Evolutionary conservation across 2,888 invertebrate species (phyloP), one percentile per base, ranked within the genome.

Genomic region (Plemyria rubiginata): DNA sequence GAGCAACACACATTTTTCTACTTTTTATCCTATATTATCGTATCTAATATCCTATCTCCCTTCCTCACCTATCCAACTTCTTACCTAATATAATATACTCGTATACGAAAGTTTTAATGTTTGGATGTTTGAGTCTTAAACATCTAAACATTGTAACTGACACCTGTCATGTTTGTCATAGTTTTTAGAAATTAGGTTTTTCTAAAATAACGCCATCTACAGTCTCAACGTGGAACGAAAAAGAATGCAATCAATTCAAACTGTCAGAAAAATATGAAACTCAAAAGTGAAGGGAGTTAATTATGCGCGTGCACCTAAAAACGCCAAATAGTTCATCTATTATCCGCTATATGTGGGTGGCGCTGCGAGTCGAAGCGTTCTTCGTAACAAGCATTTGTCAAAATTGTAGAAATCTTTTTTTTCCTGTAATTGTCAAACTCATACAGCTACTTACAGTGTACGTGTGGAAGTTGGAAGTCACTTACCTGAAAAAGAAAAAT

Each of bases 181-280:
- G 4, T 32, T 8, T 1, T 32, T 12, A 36, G 9, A 36, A 15
- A 1, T n/a, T 6, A 13, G 12, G 0, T 2, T 9, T 0, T 7
- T 13, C n/a, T 29, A 9, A 54, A 43, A 63, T 22, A 60, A 9
- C 68, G 72, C 71, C 73, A 71, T 71, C 73, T 74, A 62, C 22
- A 28, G 4, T 22, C 8, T 28, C 60, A 1, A 4, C 32, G 1
- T 13, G 3, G 58, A 70, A 73, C 69, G 46, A 66, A 29, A 41
- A 57, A 49, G 52, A 38, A 41, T 16, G 49, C 43, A 54, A 54
- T 57, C 15, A 43, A 54, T 60, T 36, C 4, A 41, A 53, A 9
- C 53, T 62, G 57, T 63, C 60, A 62, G 60, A 62, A 66, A 63
- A 66, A 66, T 55, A 60, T 40, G 66, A 67, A 68, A 62, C 11